phyloP scores from a whole-genome alignment of 2,888 invertebrate genomes.

The Lottia gigantea region DNA sequence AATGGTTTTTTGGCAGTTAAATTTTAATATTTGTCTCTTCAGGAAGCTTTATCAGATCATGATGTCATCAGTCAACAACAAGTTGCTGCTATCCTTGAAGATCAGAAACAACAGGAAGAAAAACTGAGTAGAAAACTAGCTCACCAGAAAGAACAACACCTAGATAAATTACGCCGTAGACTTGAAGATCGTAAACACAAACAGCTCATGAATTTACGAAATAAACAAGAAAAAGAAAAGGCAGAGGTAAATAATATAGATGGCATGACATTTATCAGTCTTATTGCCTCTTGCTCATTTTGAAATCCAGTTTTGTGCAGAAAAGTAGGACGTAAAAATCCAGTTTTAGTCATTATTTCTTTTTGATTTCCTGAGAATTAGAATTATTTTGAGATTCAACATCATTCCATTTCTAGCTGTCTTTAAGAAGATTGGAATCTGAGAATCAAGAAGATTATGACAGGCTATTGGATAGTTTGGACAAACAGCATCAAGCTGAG shows the following conservation, averaged over 20 bases:
- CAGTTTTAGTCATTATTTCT: too few relatives aligned
- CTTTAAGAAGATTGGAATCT: slow-evolving; percentile 55
- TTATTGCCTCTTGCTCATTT: too few relatives aligned
- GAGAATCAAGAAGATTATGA: slow-evolving; percentile 59
- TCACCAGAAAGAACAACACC: slow-evolving; percentile 45
- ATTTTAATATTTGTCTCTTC: neutral
- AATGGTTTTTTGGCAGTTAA: too few relatives aligned
- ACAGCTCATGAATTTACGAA: slow-evolving; percentile 44
- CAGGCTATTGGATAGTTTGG: slow-evolving; percentile 46
- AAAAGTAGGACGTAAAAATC: too few relatives aligned
- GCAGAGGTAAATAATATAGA: slow-evolving; percentile 46
- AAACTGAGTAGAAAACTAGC: slow-evolving; percentile 39
- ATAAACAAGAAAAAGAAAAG: slow-evolving; percentile 57
- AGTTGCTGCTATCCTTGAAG: slow-evolving; percentile 43
- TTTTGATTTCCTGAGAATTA: too few relatives aligned
- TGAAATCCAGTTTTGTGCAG: too few relatives aligned
- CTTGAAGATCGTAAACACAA: slow-evolving; percentile 49
- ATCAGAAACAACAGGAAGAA: slow-evolving; percentile 47
- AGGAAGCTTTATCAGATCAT: slow-evolving; percentile 50
- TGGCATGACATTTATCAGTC: too few relatives aligned
- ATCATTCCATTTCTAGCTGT: slow-evolving; percentile 40
- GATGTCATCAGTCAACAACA: slow-evolving; percentile 50
- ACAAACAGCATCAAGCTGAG: slow-evolving; percentile 52
- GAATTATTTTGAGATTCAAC: too few relatives aligned
- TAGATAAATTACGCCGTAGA: slow-evolving; percentile 48